phyloP scores from a whole-genome alignment of 1,140 invertebrate species.

The Cotesia vestalis region DNA sequence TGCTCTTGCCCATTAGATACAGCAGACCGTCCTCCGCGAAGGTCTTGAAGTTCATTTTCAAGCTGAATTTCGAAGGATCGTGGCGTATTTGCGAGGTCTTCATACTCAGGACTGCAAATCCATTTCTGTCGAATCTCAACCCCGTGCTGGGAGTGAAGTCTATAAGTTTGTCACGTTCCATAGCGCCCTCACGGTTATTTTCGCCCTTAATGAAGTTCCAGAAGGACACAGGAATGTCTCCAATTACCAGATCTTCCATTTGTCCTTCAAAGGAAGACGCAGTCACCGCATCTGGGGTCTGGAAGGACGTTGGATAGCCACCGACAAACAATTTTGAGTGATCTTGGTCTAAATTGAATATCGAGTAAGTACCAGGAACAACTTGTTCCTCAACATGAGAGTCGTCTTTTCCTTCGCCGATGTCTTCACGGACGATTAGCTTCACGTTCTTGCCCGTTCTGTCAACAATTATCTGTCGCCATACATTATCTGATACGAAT shows the following conservation, averaged over 20 bases:
- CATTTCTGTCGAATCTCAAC: constrained; percentile 85
- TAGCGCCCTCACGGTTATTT: constrained; percentile 78
- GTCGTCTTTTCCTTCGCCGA: constrained; percentile 70
- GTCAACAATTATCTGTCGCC: constrained; percentile 91
- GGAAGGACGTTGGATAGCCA: constrained; percentile 79
- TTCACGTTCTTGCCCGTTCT: constrained; percentile 85
- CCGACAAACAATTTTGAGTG: constrained; percentile 91
- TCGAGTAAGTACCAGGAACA: constrained; percentile 76
- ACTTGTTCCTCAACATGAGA: constrained; percentile 69
- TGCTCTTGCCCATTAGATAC: constrained; percentile 80
- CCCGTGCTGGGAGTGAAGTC: constrained; percentile 74
- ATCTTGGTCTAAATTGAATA: constrained; percentile 87
- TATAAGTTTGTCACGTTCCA: constrained; percentile 75
- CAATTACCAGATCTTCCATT: constrained; percentile 90
- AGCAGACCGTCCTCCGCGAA: constrained; percentile 86
- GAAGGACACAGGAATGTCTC: constrained; percentile 87
- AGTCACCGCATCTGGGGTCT: constrained; percentile 74
- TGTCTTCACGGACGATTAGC: constrained; percentile 81
- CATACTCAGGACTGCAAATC: constrained; percentile 79
- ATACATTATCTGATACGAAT: constrained; percentile 83
- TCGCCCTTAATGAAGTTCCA: constrained; percentile 92
- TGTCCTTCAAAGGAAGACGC: constrained; percentile 84
- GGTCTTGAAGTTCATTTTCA: constrained; percentile 83
- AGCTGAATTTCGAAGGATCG: constrained; percentile 69
- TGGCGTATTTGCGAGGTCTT: constrained; percentile 65